Evolutionary conservation across 2,888 invertebrate genomes (phyloP), one percentile per base, ranked within the genome.

Genomic region (Drosophila rellima): DNA sequence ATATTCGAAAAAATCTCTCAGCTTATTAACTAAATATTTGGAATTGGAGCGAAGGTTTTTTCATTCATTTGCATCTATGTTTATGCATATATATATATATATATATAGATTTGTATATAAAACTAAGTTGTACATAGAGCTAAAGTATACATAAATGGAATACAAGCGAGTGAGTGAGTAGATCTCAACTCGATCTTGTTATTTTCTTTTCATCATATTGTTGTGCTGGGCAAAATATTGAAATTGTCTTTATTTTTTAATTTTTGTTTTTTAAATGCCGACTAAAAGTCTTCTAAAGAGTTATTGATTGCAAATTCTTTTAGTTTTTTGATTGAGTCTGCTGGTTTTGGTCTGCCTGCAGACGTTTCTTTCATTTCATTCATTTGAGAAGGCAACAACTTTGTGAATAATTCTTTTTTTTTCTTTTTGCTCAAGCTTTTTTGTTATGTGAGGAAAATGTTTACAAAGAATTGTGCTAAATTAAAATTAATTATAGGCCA

Each of bases 401-500:
- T 60, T 67, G 54, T 61, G 63, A 68, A 61, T 50, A 8, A 67
- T 63, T 55, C 56, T 35, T 37, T 18, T 20, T 40, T 29, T 66
- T 61, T 60, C 51, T 29, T 17, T 33, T 54, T 63, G 35, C 35
- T 59, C 60, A 47, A 47, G 51, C 67, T 51, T 44, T 40, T 62
- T 47, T 65, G 64, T 51, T 66, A 23, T 59, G 69, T 44, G 45
- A 23, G 61, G 42, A 73, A 66, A 76, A 70, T 78, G 82, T 78
- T 71, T 82, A 83, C 80, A 83, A 70, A 80, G 82, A 89, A 82
- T 81, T 89, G 78, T 68, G 75, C 84, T 84, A 84, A 88, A 83
- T 88, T 84, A 84, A 78, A 83, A 76, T 68, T 70, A 86, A 70
- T 69, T 35, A 54, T 72, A 82, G 66, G 68, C 73, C 65, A 72